Percentiles rank a stretch among this genome's conserved stretches.
Conservation (phyloP, 2,797 vertebrate genomes). For the Lithobates sylvaticus region DNA sequence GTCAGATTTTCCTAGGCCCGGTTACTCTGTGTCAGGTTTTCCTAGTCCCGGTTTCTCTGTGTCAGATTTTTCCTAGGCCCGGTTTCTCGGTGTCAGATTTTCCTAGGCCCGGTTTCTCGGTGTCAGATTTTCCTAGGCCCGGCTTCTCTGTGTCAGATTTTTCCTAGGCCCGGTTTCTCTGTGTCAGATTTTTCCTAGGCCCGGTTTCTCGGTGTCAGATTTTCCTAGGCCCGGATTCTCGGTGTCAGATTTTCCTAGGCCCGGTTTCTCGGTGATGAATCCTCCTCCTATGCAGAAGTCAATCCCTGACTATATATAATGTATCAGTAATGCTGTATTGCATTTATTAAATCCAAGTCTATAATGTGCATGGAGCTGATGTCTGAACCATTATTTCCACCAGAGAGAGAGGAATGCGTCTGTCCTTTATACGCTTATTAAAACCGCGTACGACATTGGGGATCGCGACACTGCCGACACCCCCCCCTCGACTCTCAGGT, state of each 20-base stretch:
- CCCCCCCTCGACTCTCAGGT: conserved; percentile 62
- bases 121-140: background rate
- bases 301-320: conserved; percentile 32
- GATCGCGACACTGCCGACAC: conserved; percentile 64
- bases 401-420: conserved; percentile 12
- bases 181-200: too few species aligned
- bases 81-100: too few species aligned
- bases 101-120: too few species aligned
- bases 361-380: conserved; percentile 29
- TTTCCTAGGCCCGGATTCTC: too few species aligned
- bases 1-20: too few species aligned
- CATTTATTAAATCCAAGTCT: conserved; percentile 39
- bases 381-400: conserved; percentile 21
- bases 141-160: too few species aligned
- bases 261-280: background rate
- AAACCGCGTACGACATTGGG: conserved; percentile 38
- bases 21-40: background rate
- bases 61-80: too few species aligned
- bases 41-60: too few species aligned
- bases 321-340: conserved; percentile 38
- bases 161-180: too few species aligned
- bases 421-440: background rate
- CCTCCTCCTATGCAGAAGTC: conserved; percentile 42
- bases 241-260: too few species aligned
- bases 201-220: background rate